phyloP scores from a whole-genome alignment of 2,797 vertebrate genomes.

The Pangasius djambal region DNA sequence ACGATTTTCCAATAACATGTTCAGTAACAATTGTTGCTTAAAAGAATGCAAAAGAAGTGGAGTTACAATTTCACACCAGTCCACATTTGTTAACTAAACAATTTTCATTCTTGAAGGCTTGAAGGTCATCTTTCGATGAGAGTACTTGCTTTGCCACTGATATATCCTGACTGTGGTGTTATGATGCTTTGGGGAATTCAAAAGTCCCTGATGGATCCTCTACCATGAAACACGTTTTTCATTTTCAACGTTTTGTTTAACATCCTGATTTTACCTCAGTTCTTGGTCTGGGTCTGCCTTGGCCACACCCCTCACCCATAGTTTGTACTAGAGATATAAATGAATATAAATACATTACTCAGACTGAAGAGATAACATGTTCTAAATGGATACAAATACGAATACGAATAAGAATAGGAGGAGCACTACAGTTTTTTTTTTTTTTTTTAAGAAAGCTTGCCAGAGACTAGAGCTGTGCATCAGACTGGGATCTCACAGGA shows the following conservation, averaged over 20 bases:
- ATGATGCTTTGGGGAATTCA: neutral
- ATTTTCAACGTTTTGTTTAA: neutral
- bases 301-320: neutral
- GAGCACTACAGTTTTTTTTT: neutral
- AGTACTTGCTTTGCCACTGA: neutral
- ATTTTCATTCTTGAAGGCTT: neutral
- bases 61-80: neutral
- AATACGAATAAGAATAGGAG: neutral
- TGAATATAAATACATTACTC: neutral
- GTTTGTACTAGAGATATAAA: neutral
- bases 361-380: neutral
- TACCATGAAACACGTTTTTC: neutral
- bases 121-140: neutral
- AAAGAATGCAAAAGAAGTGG: neutral
- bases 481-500: neutral
- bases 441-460: neutral
- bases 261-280: neutral
- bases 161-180: neutral
- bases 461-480: neutral
- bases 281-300: neutral
- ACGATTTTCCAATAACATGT: neutral
- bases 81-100: neutral
- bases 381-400: neutral
- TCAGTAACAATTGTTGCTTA: neutral
- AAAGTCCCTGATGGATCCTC: neutral